These are phyloP conservation scores for Eupleurogrammus muticus DNA, from an alignment of 2,797 vertebrate genomes.

Conservation along the genomic window DNA sequence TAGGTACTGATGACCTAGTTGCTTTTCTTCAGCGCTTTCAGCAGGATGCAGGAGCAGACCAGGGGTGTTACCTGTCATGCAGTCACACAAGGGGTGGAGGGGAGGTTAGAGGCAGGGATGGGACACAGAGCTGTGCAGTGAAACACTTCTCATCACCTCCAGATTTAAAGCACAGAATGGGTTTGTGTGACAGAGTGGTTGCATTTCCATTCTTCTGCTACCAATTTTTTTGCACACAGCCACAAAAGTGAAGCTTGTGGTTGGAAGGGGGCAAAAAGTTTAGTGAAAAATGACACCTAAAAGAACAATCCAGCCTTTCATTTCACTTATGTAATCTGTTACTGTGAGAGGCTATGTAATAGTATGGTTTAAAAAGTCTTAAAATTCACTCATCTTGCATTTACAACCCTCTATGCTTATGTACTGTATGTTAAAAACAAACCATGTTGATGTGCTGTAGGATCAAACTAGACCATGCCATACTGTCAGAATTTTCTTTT, in stretches of 20 bases:
- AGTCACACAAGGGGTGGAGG: slow-evolving; percentile 37
- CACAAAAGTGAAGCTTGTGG: neutral
- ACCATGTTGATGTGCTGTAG: no score
- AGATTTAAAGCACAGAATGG: slow-evolving; percentile 11
- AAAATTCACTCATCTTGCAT: no score
- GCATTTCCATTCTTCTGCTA: neutral
- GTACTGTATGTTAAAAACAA: no score
- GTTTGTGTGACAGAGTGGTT: neutral
- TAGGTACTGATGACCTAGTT: neutral
- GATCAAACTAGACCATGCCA: neutral
- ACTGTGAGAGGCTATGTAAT: no score
- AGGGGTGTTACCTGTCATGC: slow-evolving; percentile 64
- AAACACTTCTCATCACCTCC: neutral
- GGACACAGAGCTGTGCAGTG: neutral
- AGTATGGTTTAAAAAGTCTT: no score
- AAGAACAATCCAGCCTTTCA: slow-evolving; percentile 36
- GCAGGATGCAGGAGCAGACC: slow-evolving; percentile 59
- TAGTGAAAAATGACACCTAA: neutral
- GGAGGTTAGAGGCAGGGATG: slow-evolving; percentile 37
- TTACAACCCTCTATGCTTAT: no score
- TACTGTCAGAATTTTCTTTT: neutral
- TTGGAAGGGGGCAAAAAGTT: neutral
- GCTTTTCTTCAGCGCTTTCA: slow-evolving; percentile 51
- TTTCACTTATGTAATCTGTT: neutral
- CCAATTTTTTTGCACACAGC: neutral